phyloP scores from a whole-genome alignment of 2,888 invertebrate genomes.

The Notodonta dromedarius region DNA sequence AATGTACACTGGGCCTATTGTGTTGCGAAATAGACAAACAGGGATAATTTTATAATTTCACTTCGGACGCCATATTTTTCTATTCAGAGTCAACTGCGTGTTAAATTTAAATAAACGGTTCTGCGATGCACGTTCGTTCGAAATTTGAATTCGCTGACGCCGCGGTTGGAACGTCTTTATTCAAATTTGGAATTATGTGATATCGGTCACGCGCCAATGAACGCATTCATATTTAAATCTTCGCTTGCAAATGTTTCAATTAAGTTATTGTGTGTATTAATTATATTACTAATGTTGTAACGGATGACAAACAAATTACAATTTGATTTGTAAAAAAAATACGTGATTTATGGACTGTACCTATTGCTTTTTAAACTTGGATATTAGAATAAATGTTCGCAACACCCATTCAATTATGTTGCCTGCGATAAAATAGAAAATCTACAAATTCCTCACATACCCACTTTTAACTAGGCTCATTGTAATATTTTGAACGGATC shows the following conservation, averaged over 20 bases:
- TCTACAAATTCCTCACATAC: too few species aligned
- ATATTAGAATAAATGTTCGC: too few species aligned
- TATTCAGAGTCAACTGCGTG: constrained; percentile 80
- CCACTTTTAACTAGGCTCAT: too few species aligned
- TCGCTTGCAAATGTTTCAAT: constrained; percentile 46
- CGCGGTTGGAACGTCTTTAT: constrained; percentile 80
- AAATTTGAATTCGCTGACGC: constrained; percentile 68
- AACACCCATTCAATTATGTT: too few species aligned
- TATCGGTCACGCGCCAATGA: constrained; percentile 66
- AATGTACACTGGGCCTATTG: constrained; percentile 58
- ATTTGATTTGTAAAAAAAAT: constrained; percentile 29
- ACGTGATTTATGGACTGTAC: constrained; percentile 27
- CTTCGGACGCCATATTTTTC: constrained; percentile 55
- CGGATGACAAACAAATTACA: constrained; percentile 36
- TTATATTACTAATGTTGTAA: constrained; percentile 40
- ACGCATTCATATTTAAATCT: constrained; percentile 69
- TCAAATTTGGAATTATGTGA: constrained; percentile 69
- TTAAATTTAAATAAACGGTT: constrained; percentile 80
- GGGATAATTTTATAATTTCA: constrained; percentile 69
- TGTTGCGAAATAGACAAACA: constrained; percentile 63
- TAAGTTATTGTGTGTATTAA: constrained; percentile 50
- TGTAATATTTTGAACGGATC: too few species aligned
- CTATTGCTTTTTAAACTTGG: too few species aligned
- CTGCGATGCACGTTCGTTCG: constrained; percentile 54
- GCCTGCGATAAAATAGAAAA: too few species aligned